phyloP scores from a whole-genome alignment of 92 coral and sea anemone genomes.

The Paramuricea clavata region DNA sequence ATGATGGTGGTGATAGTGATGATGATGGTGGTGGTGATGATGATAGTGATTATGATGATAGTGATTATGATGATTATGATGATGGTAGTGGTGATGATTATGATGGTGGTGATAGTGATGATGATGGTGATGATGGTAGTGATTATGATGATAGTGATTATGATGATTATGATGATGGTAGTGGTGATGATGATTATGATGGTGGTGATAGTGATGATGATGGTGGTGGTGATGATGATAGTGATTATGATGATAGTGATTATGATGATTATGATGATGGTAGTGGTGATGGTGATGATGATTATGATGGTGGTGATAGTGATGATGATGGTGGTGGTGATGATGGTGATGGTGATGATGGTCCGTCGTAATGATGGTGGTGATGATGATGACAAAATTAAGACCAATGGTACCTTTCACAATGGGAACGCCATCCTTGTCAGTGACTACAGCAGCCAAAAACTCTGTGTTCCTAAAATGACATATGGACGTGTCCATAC shows the following conservation, averaged over 20 bases:
- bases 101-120: neutral
- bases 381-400: neutral
- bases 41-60: neutral
- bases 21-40: neutral
- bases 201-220: neutral
- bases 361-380: neutral
- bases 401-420: constrained; percentile 76
- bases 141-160: neutral
- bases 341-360: too few relatives aligned
- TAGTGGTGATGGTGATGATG: neutral
- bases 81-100: neutral
- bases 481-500: neutral
- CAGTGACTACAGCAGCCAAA: constrained; percentile 91
- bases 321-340: too few relatives aligned
- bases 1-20: neutral
- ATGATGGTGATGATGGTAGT: too few relatives aligned
- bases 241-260: too few relatives aligned
- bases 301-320: too few relatives aligned
- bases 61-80: neutral
- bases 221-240: neutral
- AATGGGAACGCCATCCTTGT: constrained; percentile 98
- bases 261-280: too few relatives aligned
- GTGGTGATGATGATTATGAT: too few relatives aligned
- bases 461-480: constrained; percentile 80
- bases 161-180: too few relatives aligned